Percentiles rank a stretch among this genome's conserved stretches.
Evolutionary conservation across 2,113 vertebrate species (phyloP).

Genomic region (Rhegmatorhina hoffmannsi): DNA sequence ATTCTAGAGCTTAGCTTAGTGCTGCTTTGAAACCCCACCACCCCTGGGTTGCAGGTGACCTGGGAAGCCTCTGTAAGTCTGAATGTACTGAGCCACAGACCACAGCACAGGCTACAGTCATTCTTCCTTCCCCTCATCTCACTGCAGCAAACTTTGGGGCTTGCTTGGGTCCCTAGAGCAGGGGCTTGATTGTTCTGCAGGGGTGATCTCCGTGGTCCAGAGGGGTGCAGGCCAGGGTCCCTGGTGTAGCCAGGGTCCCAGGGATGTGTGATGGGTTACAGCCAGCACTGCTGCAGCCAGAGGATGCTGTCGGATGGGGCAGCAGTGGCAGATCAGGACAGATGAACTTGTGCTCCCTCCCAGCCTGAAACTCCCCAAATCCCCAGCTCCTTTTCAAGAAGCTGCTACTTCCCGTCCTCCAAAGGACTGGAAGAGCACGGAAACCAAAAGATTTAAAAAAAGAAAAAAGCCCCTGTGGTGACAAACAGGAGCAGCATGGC

Average conservation of each 20-base stretch:
- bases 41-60: background rate
- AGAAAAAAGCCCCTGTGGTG: background rate
- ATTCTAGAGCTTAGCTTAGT: background rate
- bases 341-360: background rate
- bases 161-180: background rate
- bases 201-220: fast-evolving
- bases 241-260: background rate
- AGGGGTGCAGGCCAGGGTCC: background rate
- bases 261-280: fast-evolving
- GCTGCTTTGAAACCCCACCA: background rate
- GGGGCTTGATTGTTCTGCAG: background rate
- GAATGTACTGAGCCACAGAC: background rate
- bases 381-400: background rate
- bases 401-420: background rate
- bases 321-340: fast-evolving
- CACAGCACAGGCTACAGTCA: fast-evolving
- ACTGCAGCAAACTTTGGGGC: background rate
- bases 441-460: background rate
- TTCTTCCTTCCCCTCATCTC: background rate
- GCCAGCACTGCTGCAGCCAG: fast-evolving
- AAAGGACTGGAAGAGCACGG: background rate
- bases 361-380: background rate
- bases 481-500: constrained; percentile 35
- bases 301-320: background rate
- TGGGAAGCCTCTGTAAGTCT: background rate